Conservation (phyloP, 1,140 invertebrate species). For the Cherax destructor region DNA sequence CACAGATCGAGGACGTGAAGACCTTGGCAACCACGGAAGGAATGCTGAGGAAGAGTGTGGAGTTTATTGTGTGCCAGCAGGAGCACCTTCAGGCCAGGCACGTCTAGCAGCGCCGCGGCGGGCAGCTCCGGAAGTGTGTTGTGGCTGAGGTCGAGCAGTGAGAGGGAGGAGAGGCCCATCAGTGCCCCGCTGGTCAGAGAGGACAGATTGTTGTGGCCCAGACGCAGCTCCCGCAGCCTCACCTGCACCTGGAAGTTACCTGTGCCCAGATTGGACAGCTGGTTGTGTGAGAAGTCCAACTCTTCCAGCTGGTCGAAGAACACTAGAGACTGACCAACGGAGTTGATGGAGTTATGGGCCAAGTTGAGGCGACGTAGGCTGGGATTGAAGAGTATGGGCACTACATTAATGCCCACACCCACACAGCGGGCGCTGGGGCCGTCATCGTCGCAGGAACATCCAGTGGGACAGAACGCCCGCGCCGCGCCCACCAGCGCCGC, state of each 20-base stretch:
- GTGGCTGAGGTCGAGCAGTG: constrained; percentile 62
- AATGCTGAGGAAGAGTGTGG: constrained; percentile 55
- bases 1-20: constrained; percentile 68
- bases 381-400: constrained; percentile 90
- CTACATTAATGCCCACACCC: constrained; percentile 85
- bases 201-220: constrained; percentile 68
- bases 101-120: constrained; percentile 44
- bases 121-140: constrained; percentile 57
- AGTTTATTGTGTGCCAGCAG: constrained; percentile 65
- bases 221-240: constrained; percentile 73
- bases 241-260: constrained; percentile 87
- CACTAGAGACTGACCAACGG: constrained; percentile 72
- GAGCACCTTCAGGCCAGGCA: constrained; percentile 43
- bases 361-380: constrained; percentile 86
- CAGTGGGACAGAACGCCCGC: constrained; percentile 84
- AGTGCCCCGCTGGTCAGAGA: constrained; percentile 35
- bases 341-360: constrained; percentile 84
- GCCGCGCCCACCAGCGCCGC: constrained; percentile 16
- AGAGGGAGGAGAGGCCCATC: constrained; percentile 52
- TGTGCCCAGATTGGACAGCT: constrained; percentile 82
- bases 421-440: constrained; percentile 84
- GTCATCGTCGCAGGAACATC: constrained; percentile 88
- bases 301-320: constrained; percentile 74
- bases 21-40: constrained; percentile 47
- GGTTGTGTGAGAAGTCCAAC: constrained; percentile 74